Evolutionary conservation across 1,140 invertebrate genomes (phyloP), one percentile per base, ranked within the genome.

Genomic region (Drosophila arawakana): DNA sequence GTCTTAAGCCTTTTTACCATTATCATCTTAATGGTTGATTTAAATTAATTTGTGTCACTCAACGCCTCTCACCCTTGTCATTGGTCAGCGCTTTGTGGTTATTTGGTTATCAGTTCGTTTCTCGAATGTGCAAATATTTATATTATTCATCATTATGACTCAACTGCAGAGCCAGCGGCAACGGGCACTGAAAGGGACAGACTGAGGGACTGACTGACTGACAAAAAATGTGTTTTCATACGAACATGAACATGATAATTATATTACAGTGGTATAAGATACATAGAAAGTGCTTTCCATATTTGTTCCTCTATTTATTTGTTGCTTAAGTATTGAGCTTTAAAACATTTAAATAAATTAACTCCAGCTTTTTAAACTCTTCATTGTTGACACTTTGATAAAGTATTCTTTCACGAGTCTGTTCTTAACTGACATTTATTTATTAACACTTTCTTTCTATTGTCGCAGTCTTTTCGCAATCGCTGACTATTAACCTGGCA

Each of bases 391-490:
- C 52, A 57, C 15, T 39, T n/a, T 11, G 65, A 59, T 50, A 60
- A 34, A 60, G 15, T 5, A 30, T 35, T 1, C 1, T 50, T 6
- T n/a, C 21, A 13, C 11, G 10, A 60, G 11, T 43, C 41, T 43
- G 7, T 43, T 43, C n/a, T 43, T 13, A 13, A 43, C n/a, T 13
- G 11, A 9, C n/a, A 5, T 41, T 39, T 21, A 46, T 44, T 44
- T n/a, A 15, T 25, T 47, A 47, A 2, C 18, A 35, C 13, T 15
- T n/a, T 35, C 4, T 44, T 41, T 58, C 10, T 6, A 50, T 60
- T 55, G 10, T 77, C 80, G 9, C 46, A 89, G 84, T 49, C 25
- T 61, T 62, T 15, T 84, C 84, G 18, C 84, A 88, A 61, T 61
- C 30, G 34, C 37, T 30, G 49, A 35, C 46, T 6, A 21, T 73